Evolutionary conservation across 2,797 vertebrate genomes (phyloP).

Genomic region (Protosalanx chinensis): DNA sequence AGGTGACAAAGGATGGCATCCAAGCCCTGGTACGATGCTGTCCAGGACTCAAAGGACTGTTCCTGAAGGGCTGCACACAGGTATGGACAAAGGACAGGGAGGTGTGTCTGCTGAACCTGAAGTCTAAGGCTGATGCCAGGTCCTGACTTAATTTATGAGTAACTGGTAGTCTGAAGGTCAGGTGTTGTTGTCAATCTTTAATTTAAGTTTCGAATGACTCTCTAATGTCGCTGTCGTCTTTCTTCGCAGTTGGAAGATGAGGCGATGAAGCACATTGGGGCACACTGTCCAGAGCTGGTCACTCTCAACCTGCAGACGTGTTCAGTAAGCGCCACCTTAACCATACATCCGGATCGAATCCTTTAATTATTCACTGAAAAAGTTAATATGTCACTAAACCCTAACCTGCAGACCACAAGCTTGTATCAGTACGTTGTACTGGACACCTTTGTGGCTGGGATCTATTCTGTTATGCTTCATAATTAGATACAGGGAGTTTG

Average conservation of each 20-base stretch:
- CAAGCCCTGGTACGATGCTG: conserved; percentile 92
- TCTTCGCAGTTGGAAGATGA: conserved; percentile 87
- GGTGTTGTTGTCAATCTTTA: neutral
- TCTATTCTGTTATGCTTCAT: neutral
- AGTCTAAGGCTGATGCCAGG: too few relatives aligned
- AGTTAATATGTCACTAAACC: neutral
- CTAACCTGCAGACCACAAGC: neutral
- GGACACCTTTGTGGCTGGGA: neutral
- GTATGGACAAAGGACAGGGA: conserved; percentile 60
- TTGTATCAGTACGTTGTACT: neutral
- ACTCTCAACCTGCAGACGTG: conserved; percentile 94
- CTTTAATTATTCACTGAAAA: too few relatives aligned
- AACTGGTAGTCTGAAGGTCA: neutral
- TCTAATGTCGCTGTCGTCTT: conserved; percentile 20
- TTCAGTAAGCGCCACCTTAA: conserved; percentile 78
- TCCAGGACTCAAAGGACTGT: conserved; percentile 87
- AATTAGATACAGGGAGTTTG: neutral
- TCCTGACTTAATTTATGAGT: neutral
- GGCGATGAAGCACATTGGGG: conserved; percentile 93
- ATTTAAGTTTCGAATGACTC: neutral
- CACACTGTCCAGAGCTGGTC: conserved; percentile 91
- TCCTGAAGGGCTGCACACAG: conserved; percentile 96
- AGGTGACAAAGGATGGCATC: conserved; percentile 96
- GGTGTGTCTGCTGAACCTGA: neutral
- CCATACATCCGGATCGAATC: too few relatives aligned